Evolutionary conservation across 1,140 invertebrate species (phyloP).

Genomic region (Drosophila yakuba): DNA sequence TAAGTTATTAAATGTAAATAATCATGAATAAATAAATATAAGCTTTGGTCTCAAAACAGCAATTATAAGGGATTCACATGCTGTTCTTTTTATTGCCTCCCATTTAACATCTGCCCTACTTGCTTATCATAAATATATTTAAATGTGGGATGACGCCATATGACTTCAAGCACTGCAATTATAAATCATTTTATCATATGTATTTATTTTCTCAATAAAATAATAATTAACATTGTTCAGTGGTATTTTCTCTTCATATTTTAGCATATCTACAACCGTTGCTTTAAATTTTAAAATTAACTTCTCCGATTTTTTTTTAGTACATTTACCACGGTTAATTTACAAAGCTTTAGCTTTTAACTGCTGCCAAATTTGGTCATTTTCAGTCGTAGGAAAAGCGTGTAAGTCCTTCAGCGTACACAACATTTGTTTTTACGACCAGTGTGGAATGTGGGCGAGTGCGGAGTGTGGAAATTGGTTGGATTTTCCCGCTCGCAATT

Average conservation of each 20-base stretch:
- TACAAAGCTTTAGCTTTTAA: not conserved
- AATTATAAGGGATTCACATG: not conserved
- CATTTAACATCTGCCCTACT: not conserved
- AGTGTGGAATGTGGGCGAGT: not conserved
- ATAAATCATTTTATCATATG: not conserved
- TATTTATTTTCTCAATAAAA: no score
- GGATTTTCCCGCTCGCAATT: constrained; percentile 35
- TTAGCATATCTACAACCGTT: no score
- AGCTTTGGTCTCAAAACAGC: not conserved
- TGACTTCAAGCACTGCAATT: not conserved
- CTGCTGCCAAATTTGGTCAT: constrained; percentile 42
- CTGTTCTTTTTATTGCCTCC: not conserved
- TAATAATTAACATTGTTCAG: no score
- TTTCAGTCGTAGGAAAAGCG: constrained; percentile 26
- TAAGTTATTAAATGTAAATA: not conserved
- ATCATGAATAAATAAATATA: not conserved
- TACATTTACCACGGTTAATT: not conserved
- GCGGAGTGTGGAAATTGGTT: constrained; percentile 42
- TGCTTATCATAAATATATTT: not conserved
- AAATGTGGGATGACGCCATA: not conserved
- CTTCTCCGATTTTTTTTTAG: no score
- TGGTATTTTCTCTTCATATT: no score
- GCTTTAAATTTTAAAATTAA: not conserved
- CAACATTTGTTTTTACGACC: constrained; percentile 38
- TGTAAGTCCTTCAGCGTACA: constrained; percentile 17